These are phyloP conservation scores for Macrotus californicus DNA, from an alignment of 2,113 vertebrate genomes.

Conservation along the genomic window DNA sequence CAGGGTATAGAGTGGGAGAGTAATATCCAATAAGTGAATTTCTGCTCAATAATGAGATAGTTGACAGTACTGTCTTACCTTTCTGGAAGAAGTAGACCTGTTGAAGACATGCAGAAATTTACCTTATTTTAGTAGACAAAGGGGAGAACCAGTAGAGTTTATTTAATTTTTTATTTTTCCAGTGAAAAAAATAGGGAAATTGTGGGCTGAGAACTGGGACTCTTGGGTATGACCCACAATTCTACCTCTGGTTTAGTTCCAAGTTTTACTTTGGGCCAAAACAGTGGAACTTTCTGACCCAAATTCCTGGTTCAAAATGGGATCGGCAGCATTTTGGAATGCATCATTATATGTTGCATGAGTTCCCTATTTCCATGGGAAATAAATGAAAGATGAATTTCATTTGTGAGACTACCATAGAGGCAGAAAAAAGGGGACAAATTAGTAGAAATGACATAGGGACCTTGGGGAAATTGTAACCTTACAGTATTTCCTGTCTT, in stretches of 20 bases:
- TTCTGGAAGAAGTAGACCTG: neutral
- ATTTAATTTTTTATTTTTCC: neutral
- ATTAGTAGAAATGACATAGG: neutral
- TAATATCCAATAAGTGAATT: neutral
- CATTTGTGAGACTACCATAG: neutral
- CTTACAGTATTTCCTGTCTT: neutral
- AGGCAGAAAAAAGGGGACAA: neutral
- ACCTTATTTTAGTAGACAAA: neutral
- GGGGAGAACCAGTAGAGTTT: neutral
- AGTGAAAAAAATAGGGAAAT: neutral
- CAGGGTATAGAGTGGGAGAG: neutral
- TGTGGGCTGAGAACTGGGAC: constrained; percentile 2
- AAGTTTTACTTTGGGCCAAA: constrained; percentile 51
- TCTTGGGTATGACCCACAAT: constrained; percentile 12
- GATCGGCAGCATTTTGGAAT: constrained; percentile 14
- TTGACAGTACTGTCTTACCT: neutral
- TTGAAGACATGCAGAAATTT: neutral
- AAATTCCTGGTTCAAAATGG: constrained; percentile 41
- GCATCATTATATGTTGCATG: neutral
- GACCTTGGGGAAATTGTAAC: neutral
- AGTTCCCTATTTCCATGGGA: neutral
- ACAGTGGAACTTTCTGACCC: constrained; percentile 38
- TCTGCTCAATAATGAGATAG: neutral
- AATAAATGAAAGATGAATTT: constrained; percentile 16
- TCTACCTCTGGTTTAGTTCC: constrained; percentile 29